These are phyloP conservation scores for Odontomachus brunneus DNA, from an alignment of 1,140 invertebrate species.

Conservation along the genomic window DNA sequence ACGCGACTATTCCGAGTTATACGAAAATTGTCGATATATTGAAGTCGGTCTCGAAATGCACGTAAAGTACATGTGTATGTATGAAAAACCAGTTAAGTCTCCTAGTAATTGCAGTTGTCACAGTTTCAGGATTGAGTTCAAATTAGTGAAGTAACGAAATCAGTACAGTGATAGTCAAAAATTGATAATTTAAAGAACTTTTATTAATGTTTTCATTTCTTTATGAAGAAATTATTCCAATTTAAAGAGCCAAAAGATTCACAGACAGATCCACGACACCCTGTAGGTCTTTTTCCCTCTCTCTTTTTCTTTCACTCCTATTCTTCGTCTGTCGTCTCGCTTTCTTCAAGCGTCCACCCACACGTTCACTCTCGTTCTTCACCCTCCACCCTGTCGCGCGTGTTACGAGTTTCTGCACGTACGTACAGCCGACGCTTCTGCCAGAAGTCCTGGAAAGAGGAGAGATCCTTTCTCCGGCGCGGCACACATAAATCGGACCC, in stretches of 20 bases:
- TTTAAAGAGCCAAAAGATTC: neutral
- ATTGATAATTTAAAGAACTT: too few relatives aligned
- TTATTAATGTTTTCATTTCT: too few relatives aligned
- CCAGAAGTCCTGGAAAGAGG: slow-evolving; percentile 50
- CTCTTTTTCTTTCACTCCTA: neutral
- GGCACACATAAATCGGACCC: slow-evolving; percentile 59
- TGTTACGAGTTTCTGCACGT: slow-evolving; percentile 49
- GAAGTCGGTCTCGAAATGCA: too few relatives aligned
- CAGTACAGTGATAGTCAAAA: too few relatives aligned
- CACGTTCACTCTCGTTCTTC: slow-evolving; percentile 5
- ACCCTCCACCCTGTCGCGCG: neutral
- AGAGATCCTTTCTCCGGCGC: slow-evolving; percentile 41
- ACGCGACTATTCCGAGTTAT: too few relatives aligned
- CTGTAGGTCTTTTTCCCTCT: slow-evolving; percentile 3
- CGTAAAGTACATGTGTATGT: too few relatives aligned
- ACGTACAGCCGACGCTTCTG: slow-evolving; percentile 60
- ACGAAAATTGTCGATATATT: too few relatives aligned
- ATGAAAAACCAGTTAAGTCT: too few relatives aligned
- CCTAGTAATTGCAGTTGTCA: too few relatives aligned
- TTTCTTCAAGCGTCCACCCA: slow-evolving; percentile 20
- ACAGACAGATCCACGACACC: slow-evolving; percentile 1
- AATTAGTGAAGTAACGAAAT: too few relatives aligned
- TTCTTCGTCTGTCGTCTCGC: slow-evolving; percentile 17
- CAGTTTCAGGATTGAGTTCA: too few relatives aligned
- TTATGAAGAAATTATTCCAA: too few relatives aligned